phyloP scores from a whole-genome alignment of 2,113 vertebrate species.

The Mellivora capensis region DNA sequence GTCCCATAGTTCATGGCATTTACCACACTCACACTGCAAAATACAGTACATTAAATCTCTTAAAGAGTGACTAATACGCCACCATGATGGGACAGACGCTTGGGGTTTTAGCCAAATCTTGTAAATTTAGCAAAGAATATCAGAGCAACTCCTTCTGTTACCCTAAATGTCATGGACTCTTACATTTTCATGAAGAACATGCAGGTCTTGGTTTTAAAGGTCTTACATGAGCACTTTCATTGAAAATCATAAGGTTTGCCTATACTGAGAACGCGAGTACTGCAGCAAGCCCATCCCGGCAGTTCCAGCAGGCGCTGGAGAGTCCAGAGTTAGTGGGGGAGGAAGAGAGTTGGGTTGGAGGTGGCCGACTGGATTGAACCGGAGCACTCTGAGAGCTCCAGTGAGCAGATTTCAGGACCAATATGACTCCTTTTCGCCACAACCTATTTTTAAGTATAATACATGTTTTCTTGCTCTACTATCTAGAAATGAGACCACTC shows the following conservation, averaged over 20 bases:
- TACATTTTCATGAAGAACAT: constrained; percentile 76
- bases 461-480: background rate
- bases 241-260: constrained; percentile 40
- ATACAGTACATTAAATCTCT: constrained; percentile 60
- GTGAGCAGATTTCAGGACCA: background rate
- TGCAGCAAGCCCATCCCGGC: background rate
- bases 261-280: background rate
- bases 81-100: constrained; percentile 64
- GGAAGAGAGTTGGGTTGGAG: background rate
- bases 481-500: background rate
- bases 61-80: constrained; percentile 64
- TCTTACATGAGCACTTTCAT: constrained; percentile 52
- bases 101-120: constrained; percentile 69
- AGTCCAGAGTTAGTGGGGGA: background rate
- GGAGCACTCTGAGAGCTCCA: background rate
- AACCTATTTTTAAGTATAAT: background rate
- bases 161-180: constrained; percentile 74
- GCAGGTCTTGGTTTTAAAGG: constrained; percentile 76
- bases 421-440: background rate
- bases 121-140: constrained; percentile 74
- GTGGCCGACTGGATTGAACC: background rate
- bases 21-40: constrained; percentile 8
- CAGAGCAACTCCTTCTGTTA: constrained; percentile 77
- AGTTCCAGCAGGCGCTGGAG: background rate
- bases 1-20: constrained; percentile 46